Evolutionary conservation across 2,113 vertebrate species (phyloP), one percentile per base, ranked within the genome.

Genomic region (Odocoileus hemionus): DNA sequence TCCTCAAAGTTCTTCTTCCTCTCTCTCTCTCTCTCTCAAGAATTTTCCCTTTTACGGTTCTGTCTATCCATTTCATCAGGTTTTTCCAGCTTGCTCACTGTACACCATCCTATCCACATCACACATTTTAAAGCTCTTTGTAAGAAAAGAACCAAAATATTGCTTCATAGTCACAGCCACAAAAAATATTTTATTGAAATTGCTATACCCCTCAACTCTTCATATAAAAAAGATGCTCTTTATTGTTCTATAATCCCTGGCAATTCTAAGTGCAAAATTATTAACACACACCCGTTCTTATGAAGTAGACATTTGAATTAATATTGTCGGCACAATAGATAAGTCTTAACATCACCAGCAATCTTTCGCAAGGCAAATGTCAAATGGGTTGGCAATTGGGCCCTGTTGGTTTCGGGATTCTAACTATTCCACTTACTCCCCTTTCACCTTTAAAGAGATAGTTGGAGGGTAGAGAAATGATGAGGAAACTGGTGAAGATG

Each of bases 161-260:
- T 61, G 25, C 67, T 43, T 89, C 16, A 60, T 74, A 80, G 74
- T 92, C 52, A 47, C 86, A 89, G 57, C 47, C 23, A 82, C 30
- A 33, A 60, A 76, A 82, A 78, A 89, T 5, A n/a, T 52, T 78
- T 67, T 60, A 83, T 92, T 90, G 45, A 60, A 80, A 89, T 26
- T 80, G 33, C 39, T 61, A 0, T 36, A 33, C 58, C 13, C 16
- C 19, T 52, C 36, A 45, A 58, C n/a, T 21, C 13, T 94, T 58
- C 60, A 76, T 39, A n/a, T 54, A 82, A 96, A 91, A 58, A 80
- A 60, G 11, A 28, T 30, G 12, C n/a, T 43, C 1, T 45, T 43
- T 45, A 50, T 55, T 60, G 5, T 74, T 76, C 57, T 45, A 67
- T 47, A 89, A 43, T 26, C 36, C 43, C 36, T 83, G 33, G 5